Evolutionary conservation across 2,113 vertebrate species (phyloP).

Genomic region (Platysternon megacephalum): DNA sequence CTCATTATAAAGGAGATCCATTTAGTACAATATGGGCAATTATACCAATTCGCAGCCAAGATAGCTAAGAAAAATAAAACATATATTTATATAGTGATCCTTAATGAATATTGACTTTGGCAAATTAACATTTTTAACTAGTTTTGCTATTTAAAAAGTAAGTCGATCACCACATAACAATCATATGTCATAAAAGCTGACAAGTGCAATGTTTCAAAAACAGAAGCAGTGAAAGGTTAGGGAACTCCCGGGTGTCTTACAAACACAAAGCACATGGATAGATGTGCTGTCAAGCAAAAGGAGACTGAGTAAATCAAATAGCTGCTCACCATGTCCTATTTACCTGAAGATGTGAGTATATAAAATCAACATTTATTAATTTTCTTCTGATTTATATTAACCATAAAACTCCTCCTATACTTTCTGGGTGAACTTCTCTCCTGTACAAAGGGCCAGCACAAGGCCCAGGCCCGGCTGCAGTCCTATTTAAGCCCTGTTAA

Average conservation of each 20-base stretch:
- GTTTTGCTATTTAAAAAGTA: not conserved
- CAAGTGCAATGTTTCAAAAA: not conserved
- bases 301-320: not conserved
- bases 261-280: not conserved
- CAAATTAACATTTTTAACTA: slow-evolving; percentile 12
- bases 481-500: not conserved
- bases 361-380: not conserved
- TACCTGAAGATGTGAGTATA: not conserved
- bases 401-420: not conserved
- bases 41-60: not conserved
- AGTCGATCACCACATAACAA: not conserved
- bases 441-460: not conserved
- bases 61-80: not conserved
- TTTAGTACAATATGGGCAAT: slow-evolving; percentile 5
- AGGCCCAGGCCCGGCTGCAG: not conserved
- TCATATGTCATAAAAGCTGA: not conserved
- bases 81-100: not conserved
- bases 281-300: not conserved
- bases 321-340: not conserved
- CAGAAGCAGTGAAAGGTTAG: not conserved
- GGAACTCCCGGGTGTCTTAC: not conserved
- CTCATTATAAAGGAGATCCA: not conserved
- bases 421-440: not conserved
- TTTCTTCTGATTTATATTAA: not conserved
- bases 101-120: slow-evolving; percentile 11